These are phyloP conservation scores for Hylia prasina DNA, from an alignment of 2,113 vertebrate genomes.

Conservation along the genomic window DNA sequence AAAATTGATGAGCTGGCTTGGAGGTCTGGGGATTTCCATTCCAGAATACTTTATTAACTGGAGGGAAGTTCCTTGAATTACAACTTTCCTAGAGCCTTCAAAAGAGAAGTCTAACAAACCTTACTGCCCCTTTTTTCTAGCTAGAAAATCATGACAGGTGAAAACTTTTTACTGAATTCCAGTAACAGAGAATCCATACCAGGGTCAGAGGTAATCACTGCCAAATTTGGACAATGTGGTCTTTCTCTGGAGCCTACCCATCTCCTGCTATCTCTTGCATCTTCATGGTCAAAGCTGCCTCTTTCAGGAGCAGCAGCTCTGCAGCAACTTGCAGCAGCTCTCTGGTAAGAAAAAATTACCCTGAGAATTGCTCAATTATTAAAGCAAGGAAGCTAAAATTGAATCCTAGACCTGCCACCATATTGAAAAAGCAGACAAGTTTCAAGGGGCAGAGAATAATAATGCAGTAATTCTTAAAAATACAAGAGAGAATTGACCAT, in stretches of 20 bases:
- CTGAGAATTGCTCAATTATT: not conserved
- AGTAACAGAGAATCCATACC: not conserved
- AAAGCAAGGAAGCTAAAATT: not conserved
- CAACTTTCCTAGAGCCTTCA: not conserved
- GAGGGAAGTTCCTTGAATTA: not conserved
- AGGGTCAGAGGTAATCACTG: not conserved
- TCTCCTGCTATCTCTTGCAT: not conserved
- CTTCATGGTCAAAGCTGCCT: not conserved
- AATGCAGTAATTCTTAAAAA: not conserved
- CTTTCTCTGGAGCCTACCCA: not conserved
- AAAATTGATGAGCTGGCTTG: not conserved
- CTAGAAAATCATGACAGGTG: not conserved
- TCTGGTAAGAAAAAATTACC: not conserved
- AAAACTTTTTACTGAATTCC: not conserved
- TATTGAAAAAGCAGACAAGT: not conserved
- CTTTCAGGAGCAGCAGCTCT: not conserved
- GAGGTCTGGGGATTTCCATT: not conserved
- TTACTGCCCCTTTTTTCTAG: not conserved
- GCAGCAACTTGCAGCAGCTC: not conserved
- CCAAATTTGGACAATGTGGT: not conserved
- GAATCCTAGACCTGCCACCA: not conserved
- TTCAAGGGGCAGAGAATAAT: not conserved
- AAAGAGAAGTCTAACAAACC: not conserved
- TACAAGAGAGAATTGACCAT: not conserved
- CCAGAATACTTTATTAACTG: not conserved